Percentiles rank a stretch among this genome's conserved stretches.
These are phyloP conservation scores for Hippopotamyrus pictus DNA, from an alignment of 2,797 vertebrate genomes.

Conservation along the genomic window DNA sequence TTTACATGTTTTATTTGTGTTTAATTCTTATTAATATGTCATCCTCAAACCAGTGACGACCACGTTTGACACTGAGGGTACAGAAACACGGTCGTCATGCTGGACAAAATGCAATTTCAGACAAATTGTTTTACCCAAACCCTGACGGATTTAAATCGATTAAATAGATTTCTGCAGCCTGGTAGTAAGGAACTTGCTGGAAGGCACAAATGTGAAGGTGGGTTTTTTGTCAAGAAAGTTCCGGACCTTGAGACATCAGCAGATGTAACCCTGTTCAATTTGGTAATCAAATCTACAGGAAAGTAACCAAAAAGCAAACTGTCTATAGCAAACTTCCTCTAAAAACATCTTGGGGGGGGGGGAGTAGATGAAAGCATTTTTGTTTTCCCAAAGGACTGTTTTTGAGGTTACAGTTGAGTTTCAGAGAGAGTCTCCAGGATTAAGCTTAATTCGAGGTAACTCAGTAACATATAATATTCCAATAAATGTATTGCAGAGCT, in stretches of 20 bases:
- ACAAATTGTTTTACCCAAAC: constrained; percentile 3
- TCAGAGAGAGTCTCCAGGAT: background rate
- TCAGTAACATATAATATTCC: constrained; percentile 12
- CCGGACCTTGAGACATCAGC: background rate
- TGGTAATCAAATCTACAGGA: constrained; percentile 9
- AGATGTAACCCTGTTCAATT: background rate
- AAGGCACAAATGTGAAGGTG: background rate
- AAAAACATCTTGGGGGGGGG: background rate
- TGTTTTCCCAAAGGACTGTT: background rate
- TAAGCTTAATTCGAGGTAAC: constrained; percentile 7
- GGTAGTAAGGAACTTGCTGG: background rate
- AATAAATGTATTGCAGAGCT: background rate
- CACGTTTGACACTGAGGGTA: background rate
- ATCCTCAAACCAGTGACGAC: background rate
- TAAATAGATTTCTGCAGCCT: background rate
- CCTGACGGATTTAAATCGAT: background rate
- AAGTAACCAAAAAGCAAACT: background rate
- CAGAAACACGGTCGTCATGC: background rate
- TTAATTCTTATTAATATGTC: background rate
- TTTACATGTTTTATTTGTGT: background rate
- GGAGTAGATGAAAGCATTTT: constrained; percentile 15
- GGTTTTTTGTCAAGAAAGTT: constrained; percentile 5
- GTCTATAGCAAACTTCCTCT: background rate
- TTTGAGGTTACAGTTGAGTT: background rate
- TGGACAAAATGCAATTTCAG: background rate